phyloP scores from a whole-genome alignment of 2,888 invertebrate species.

The Balanococcus diminutus region DNA sequence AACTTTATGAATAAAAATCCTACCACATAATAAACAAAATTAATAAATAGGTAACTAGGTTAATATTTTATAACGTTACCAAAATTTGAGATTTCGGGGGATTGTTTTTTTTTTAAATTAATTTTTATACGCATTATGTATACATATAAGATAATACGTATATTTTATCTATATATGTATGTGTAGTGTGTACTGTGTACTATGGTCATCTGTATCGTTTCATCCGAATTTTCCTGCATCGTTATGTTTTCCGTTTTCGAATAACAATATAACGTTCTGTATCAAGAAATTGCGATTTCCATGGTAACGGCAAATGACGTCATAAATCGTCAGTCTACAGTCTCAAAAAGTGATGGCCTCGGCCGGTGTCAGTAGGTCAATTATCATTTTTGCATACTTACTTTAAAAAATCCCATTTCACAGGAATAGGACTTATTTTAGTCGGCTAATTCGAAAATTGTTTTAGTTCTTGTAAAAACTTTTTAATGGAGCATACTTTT shows the following conservation, averaged over 20 bases:
- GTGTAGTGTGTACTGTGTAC: too few relatives aligned
- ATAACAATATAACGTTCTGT: conserved; percentile 38
- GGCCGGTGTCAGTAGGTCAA: conserved; percentile 35
- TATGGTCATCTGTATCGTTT: background rate
- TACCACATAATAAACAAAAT: too few relatives aligned
- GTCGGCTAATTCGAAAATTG: background rate
- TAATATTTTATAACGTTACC: too few relatives aligned
- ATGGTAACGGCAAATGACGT: conserved; percentile 38
- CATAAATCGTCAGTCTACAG: conserved; percentile 33
- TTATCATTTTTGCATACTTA: conserved; percentile 15
- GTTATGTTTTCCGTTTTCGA: conserved; percentile 32
- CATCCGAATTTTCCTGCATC: conserved; percentile 1
- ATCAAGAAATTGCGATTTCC: conserved; percentile 40
- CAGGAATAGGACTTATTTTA: background rate
- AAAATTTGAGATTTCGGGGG: too few relatives aligned
- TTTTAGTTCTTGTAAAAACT: background rate
- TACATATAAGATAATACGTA: background rate
- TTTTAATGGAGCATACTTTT: background rate
- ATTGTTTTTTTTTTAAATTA: background rate
- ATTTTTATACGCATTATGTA: background rate
- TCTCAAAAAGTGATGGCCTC: conserved; percentile 33
- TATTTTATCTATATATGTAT: background rate
- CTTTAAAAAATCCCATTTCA: background rate
- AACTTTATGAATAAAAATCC: too few relatives aligned
- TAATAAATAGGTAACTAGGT: too few relatives aligned